phyloP scores from a whole-genome alignment of 2,113 vertebrate genomes.

The Python bivittatus region DNA sequence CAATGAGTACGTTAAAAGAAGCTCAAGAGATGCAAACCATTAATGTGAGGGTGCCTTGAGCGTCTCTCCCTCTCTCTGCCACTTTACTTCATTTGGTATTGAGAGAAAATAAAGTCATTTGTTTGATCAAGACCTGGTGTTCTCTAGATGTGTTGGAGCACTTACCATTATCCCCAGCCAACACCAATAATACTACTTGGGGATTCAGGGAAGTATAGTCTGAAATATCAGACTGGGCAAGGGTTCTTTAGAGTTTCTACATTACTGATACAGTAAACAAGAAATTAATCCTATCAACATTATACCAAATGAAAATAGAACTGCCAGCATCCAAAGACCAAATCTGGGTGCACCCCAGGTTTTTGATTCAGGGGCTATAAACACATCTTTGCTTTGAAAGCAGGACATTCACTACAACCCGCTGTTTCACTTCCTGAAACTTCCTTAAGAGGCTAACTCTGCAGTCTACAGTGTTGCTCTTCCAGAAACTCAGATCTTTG shows the following conservation, averaged over 20 bases:
- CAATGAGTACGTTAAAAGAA: background rate
- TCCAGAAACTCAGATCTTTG: background rate
- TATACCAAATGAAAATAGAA: background rate
- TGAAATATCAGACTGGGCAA: too few relatives aligned
- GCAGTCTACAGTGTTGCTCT: background rate
- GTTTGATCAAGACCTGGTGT: background rate
- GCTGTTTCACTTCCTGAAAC: background rate
- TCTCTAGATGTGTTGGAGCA: background rate
- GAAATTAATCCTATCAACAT: background rate
- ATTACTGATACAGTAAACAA: background rate
- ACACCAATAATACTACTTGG: too few relatives aligned
- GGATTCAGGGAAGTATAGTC: too few relatives aligned
- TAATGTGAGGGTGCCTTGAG: background rate
- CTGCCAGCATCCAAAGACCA: background rate
- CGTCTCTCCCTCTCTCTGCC: background rate
- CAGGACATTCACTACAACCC: background rate
- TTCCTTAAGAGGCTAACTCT: background rate
- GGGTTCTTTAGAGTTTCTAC: background rate
- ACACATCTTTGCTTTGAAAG: background rate
- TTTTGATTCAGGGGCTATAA: background rate
- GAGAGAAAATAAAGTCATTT: background rate
- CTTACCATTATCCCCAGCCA: background rate
- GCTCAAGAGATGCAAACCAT: background rate
- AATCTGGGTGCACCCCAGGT: background rate
- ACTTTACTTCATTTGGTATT: background rate